Conservation (phyloP, 1,140 invertebrate species). For the Adoxophyes honmai region DNA sequence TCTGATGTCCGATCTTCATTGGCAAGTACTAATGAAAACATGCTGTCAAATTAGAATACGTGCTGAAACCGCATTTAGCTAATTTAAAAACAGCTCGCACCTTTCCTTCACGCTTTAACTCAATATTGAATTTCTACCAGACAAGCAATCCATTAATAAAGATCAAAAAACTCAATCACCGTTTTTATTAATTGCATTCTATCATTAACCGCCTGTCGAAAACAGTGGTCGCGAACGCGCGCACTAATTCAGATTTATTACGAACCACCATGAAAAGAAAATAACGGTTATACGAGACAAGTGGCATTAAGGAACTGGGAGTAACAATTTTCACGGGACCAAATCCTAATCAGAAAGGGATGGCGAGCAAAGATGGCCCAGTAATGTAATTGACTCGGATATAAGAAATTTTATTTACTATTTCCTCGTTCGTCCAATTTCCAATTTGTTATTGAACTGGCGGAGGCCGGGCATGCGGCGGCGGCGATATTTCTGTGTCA, state of each 20-base stretch:
- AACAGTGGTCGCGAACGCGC: not conserved
- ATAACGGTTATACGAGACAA: conserved; percentile 1
- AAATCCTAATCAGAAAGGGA: conserved; percentile 9
- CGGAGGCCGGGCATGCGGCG: conserved; percentile 2
- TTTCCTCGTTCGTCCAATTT: conserved; percentile 32
- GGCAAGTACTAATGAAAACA: no score
- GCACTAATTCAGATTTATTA: conserved; percentile 14
- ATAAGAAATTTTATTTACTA: conserved; percentile 34
- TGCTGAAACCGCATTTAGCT: no score
- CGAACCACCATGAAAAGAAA: not conserved
- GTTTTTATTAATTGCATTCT: conserved; percentile 8
- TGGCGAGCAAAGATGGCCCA: conserved; percentile 15
- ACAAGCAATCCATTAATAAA: not conserved
- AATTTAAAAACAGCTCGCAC: no score
- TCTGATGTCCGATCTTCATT: no score
- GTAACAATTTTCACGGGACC: not conserved
- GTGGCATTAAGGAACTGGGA: not conserved
- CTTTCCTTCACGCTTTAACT: no score
- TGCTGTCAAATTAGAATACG: no score
- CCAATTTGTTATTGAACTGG: conserved; percentile 28
- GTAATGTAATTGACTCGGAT: conserved; percentile 29
- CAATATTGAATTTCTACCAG: not conserved
- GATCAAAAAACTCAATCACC: conserved; percentile 3
- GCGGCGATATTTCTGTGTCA: conserved; percentile 34
- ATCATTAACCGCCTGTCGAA: not conserved